Base-by-base conservation (phyloP, 2,113 vertebrate genomes). In the Oostethus manadensis region DNA sequence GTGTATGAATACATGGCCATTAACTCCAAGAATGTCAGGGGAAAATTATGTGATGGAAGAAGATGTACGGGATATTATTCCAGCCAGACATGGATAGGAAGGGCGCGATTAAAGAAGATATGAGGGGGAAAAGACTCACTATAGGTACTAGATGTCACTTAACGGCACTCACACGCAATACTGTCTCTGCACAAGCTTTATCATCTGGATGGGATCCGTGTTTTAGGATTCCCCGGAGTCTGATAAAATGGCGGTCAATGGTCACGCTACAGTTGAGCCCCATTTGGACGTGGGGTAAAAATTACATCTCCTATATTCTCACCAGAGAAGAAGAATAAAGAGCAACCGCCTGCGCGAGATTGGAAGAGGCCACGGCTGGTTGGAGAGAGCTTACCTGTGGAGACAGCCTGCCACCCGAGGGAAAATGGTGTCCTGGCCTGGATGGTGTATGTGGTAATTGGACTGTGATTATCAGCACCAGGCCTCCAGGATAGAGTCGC, bases 341-440 rank as follows among this genome's bases (percentile, higher is more conserved):
- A 78, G 71, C 10, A 10, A 56, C 60, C 33, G 66, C 65, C 56
- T 63, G 61, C 9, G 10, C 62, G 61, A 83, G 80, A 83, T 76
- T 84, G 74, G 78, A 83, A 76, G 77, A 82, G 68, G 68, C 76
- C 79, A 79, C 60, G 75, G 76, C 79, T 84, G 83, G 84, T 81
- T 86, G 80, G 79, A 80, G 62, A 67, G 83, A 78, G 18, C 87
- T 82, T 91, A 99, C 97, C 95, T 95, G 97, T 98, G 81, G 88
- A 94, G 84, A 97, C 94, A 1, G 93, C 95, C 83, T 99, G 97
- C 97, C 97, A 99, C 66, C 96, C 97, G 77, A 98, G 94, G 1
- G 97, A 98, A 87, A 98, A 99, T 0, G 97, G 97, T 1, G 97
- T 99, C 80, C 96, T 89, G 29, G 94, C 94, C 86, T 98, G 97